phyloP scores from a whole-genome alignment of 2,797 vertebrate species.

The Chromobotia macracanthus region DNA sequence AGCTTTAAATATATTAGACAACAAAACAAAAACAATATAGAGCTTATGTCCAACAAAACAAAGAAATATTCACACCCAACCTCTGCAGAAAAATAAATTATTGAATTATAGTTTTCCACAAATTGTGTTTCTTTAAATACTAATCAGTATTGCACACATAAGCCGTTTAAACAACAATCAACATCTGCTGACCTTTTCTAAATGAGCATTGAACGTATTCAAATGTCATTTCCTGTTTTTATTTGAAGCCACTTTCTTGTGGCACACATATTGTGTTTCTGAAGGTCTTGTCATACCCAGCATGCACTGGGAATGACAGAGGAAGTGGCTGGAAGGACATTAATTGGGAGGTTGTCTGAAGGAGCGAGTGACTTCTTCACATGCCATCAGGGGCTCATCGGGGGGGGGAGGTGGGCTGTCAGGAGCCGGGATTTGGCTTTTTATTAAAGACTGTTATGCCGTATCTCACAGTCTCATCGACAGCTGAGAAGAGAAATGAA shows the following conservation, averaged over 20 bases:
- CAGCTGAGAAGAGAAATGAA: slow-evolving; percentile 57
- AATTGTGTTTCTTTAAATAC: slow-evolving; percentile 38
- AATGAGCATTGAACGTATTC: slow-evolving; percentile 44
- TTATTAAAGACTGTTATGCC: slow-evolving; percentile 61
- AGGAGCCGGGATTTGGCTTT: slow-evolving; percentile 51
- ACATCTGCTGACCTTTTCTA: slow-evolving; percentile 29
- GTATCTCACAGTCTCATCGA: slow-evolving; percentile 62
- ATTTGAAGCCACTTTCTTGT: slow-evolving; percentile 37
- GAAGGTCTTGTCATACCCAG: slow-evolving; percentile 53
- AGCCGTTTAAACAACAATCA: slow-evolving; percentile 34
- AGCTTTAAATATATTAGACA: no score
- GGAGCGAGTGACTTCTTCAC: slow-evolving; percentile 52
- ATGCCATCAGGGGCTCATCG: slow-evolving; percentile 61
- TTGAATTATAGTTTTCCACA: not conserved
- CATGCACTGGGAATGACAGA: slow-evolving; percentile 53
- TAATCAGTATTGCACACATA: slow-evolving; percentile 28
- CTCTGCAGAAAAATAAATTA: no score
- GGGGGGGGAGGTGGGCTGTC: slow-evolving; percentile 52
- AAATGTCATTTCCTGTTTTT: slow-evolving; percentile 54
- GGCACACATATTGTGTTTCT: slow-evolving; percentile 52
- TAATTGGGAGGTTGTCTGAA: slow-evolving; percentile 66
- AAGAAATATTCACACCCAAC: not conserved
- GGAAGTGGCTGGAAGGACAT: slow-evolving; percentile 58
- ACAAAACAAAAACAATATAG: not conserved
- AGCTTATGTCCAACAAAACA: not conserved